Base-by-base conservation (phyloP, 2,113 vertebrate species). In the Serranochromis macrocephalus region DNA sequence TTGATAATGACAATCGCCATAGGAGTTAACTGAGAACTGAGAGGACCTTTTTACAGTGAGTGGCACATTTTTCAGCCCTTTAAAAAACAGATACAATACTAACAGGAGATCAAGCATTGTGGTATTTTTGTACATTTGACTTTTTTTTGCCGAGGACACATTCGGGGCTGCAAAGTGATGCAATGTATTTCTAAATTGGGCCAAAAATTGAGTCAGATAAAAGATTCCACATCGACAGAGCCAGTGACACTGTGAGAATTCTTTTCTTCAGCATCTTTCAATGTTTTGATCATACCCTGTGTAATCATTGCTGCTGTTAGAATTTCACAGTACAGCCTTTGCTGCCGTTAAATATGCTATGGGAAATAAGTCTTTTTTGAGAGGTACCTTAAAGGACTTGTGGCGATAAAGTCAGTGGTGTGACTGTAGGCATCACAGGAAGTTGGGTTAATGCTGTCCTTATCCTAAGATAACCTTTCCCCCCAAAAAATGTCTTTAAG, bases 161-260 rank as follows among this genome's bases (percentile, higher is more conserved):
- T 10, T 11, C 16, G 49, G 82, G 82, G 73, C 66, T 80, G 73
- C 55, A 91, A 90, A 92, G 81, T 51, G 73, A 88, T 79, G 81
- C 79, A 75, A 86, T 90, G 83, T 84, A 26, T 89, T 91, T 93
- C 82, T 91, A 94, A 92, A 92, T 94, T 81, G 75, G 86, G 83
- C 73, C 58, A 31, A 38, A 85, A 91, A 81, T 71, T 87, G 81
- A 92, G 81, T 66, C 85, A 91, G 90, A 94, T 84, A 82, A 87
- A 91, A 49, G 73, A 87, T 90, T 81, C 81, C 68, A 83, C 80
- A 75, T 85, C 5, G 53, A 91, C 85, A 29, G 45, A 87, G 86
- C 42, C 83, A 73, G 83, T 90, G 79, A 80, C 85, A 83, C 82
- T 53, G 92, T 36, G 51, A 89, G 82, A 73, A 90, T 26, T 75